Base-by-base conservation (phyloP, 2,113 vertebrate genomes). In the Castor canadensis region DNA sequence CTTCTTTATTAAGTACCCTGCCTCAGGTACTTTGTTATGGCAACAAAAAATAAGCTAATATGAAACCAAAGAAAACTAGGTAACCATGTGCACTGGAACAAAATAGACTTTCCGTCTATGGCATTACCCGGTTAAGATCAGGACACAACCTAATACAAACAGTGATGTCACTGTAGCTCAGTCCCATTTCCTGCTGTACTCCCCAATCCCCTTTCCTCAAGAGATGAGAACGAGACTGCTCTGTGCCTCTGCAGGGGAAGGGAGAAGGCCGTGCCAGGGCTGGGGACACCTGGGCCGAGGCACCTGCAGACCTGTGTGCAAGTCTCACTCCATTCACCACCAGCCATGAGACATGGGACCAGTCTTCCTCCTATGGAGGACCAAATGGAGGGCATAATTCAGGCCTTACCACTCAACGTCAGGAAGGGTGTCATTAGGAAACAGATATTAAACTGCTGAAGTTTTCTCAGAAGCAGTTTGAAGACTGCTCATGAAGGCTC, bases 11-110 rank as follows among this genome's bases (percentile, higher is more conserved):
- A 90, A 69, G 49, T 6, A 35, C 38, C 8, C 32, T 22, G 64
- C 9, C 19, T 71, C 52, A 58, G 16, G 82, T n/a, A 82, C 22
- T 26, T 45, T n/a, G 9, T 11, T 56, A 79, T 32, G 71, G 52
- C 52, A 22, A 60, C 89, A 91, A 32, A 54, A 71, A 58, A 81
- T 2, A 9, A 1, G 56, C 47, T 16, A 38, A 54, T 32, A 35
- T 2, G 43, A 13, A 72, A 4, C 43, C 58, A 19, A 17, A 40
- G 43, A 8, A 35, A 26, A 58, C 32, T 12, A 35, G 32, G 2
- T 1, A 30, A 26, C 26, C 6, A 5, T 6, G 3, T 0, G 5
- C 1, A 1, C 67, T 35, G 40, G 47, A 54, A 22, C 9, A 15
- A 43, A 67, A 73, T 2, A 30, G 5, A 20, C 52, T 19, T 15